phyloP scores from a whole-genome alignment of 1,140 invertebrate genomes.

The Drosophila kikkawai region DNA sequence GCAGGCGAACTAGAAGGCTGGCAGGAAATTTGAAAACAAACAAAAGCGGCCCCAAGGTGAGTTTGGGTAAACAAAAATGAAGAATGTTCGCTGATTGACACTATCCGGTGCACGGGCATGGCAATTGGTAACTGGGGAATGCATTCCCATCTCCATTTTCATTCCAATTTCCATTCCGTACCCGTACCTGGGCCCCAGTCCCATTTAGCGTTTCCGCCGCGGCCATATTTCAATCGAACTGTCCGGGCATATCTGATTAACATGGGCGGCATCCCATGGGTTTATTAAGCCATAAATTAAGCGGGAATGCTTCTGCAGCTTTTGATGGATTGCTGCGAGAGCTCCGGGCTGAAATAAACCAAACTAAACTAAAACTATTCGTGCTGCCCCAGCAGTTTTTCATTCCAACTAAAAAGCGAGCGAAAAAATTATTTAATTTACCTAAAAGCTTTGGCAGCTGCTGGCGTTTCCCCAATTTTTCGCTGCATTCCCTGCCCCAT shows the following conservation, averaged over 20 bases:
- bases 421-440: constrained; percentile 76
- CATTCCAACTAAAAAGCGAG: constrained; percentile 29
- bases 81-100: constrained; percentile 81
- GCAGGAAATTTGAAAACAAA: constrained; percentile 62
- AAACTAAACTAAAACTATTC: constrained; percentile 33
- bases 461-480: constrained; percentile 26
- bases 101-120: constrained; percentile 63
- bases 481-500: constrained; percentile 48
- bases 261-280: constrained; percentile 23
- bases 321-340: constrained; percentile 39
- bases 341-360: constrained; percentile 19
- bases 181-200: constrained; percentile 18
- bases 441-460: constrained; percentile 72
- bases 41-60: constrained; percentile 45
- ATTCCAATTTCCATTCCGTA: constrained; percentile 17
- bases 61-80: constrained; percentile 78
- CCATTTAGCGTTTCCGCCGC: constrained; percentile 74
- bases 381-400: constrained; percentile 25
- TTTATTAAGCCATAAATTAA: constrained; percentile 50
- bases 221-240: constrained; percentile 65
- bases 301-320: constrained; percentile 42
- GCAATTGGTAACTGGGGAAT: constrained; percentile 31
- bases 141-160: constrained; percentile 19
- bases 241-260: constrained; percentile 40
- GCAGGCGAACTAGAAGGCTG: constrained; percentile 35